Percentiles rank a stretch among this genome's conserved stretches.
Conservation (phyloP, 2,113 vertebrate species). For the Megaptera novaeangliae region DNA sequence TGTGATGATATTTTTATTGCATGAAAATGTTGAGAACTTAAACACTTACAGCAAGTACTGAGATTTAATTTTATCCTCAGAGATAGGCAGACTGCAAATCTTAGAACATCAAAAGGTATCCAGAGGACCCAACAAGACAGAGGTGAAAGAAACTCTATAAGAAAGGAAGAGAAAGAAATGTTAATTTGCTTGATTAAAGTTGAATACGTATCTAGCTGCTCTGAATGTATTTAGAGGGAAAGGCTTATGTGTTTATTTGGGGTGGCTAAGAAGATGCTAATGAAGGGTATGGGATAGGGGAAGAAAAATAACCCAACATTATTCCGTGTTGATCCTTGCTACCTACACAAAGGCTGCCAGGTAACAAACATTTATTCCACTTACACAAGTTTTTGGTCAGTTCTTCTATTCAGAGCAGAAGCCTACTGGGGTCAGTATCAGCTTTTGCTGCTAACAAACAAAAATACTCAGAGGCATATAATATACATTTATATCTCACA, state of each 20-base stretch:
- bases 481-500: not conserved
- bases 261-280: not conserved
- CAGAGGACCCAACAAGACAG: not conserved
- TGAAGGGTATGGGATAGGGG: not conserved
- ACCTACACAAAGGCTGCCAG: not conserved
- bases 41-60: not conserved
- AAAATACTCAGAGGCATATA: not conserved
- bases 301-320: not conserved
- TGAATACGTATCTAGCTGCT: not conserved
- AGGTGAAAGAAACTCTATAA: not conserved
- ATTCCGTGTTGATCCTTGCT: not conserved
- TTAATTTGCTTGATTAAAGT: not conserved
- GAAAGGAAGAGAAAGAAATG: not conserved
- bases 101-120: not conserved
- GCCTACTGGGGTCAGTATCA: not conserved
- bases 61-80: not conserved
- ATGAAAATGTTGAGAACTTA: not conserved
- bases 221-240: not conserved
- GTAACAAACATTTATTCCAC: not conserved
- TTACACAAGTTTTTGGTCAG: not conserved
- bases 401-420: not conserved
- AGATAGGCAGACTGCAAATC: not conserved
- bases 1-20: not conserved
- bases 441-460: not conserved
- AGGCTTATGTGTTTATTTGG: not conserved